Evolutionary conservation across 2,888 invertebrate species (phyloP).

Genomic region (Leptinotarsa haldemani): DNA sequence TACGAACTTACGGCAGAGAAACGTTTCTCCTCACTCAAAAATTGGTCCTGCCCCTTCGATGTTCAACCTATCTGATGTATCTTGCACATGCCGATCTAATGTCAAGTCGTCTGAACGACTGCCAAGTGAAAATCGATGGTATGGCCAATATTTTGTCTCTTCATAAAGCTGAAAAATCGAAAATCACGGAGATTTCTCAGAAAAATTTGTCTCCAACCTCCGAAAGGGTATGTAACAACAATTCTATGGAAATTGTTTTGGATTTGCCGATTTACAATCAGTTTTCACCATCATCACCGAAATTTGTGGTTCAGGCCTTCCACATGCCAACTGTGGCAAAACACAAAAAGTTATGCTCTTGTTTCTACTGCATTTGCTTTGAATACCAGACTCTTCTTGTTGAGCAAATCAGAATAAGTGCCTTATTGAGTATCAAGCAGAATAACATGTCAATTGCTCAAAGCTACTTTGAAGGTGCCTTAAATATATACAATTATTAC

Average conservation of each 20-base stretch:
- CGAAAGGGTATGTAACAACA: background rate
- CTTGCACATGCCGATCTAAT: constrained; percentile 57
- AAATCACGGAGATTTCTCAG: background rate
- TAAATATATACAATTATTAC: constrained; percentile 45
- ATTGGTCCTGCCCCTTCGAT: constrained; percentile 55
- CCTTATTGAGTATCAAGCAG: constrained; percentile 48
- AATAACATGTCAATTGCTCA: constrained; percentile 40
- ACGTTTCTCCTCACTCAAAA: constrained; percentile 55
- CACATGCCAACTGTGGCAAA: constrained; percentile 48
- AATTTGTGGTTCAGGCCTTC: constrained; percentile 46
- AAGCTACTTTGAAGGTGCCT: constrained; percentile 47
- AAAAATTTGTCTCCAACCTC: background rate
- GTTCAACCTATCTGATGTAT: constrained; percentile 53
- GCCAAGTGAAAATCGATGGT: constrained; percentile 55
- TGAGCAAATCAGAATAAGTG: constrained; percentile 49
- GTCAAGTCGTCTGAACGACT: constrained; percentile 54
- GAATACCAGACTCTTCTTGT: constrained; percentile 55
- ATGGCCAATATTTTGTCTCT: constrained; percentile 54
- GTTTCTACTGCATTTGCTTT: constrained; percentile 53
- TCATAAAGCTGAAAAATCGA: constrained; percentile 17
- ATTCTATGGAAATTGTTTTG: constrained; percentile 37
- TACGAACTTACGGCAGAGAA: constrained; percentile 53
- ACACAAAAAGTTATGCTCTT: constrained; percentile 51
- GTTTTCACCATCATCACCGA: constrained; percentile 50
- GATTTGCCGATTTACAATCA: constrained; percentile 41